Conservation (phyloP, 2,113 vertebrate genomes). For the Rhinopithecus roxellana region DNA sequence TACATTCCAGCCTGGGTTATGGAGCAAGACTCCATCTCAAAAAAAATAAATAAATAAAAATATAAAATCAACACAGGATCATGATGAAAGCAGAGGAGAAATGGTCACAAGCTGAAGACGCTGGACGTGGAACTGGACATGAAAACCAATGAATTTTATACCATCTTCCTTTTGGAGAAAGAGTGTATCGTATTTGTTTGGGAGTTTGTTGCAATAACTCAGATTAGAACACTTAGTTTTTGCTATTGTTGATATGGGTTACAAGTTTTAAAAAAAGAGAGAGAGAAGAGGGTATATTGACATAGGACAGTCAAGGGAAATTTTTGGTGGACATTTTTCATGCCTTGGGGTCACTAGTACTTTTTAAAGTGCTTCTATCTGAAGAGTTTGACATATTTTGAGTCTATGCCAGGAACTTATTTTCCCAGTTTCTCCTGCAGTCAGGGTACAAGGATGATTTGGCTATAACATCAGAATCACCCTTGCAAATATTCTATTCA, state of each 20-base stretch:
- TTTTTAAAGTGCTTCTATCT: not conserved
- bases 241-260: not conserved
- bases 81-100: not conserved
- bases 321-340: not conserved
- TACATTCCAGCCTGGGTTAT: no score
- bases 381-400: not conserved
- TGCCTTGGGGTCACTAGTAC: not conserved
- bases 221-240: not conserved
- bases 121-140: not conserved
- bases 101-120: not conserved
- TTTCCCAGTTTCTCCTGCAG: not conserved
- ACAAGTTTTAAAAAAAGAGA: not conserved
- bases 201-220: not conserved
- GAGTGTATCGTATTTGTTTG: not conserved
- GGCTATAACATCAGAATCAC: not conserved
- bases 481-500: not conserved
- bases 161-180: not conserved
- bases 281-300: not conserved
- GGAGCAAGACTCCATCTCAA: no score
- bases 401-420: not conserved
- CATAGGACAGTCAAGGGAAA: not conserved
- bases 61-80: not conserved
- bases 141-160: not conserved
- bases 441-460: not conserved
- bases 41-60: no score